Evolutionary conservation across 2,888 invertebrate species (phyloP).

Genomic region (Phrixothrix hirtus): DNA sequence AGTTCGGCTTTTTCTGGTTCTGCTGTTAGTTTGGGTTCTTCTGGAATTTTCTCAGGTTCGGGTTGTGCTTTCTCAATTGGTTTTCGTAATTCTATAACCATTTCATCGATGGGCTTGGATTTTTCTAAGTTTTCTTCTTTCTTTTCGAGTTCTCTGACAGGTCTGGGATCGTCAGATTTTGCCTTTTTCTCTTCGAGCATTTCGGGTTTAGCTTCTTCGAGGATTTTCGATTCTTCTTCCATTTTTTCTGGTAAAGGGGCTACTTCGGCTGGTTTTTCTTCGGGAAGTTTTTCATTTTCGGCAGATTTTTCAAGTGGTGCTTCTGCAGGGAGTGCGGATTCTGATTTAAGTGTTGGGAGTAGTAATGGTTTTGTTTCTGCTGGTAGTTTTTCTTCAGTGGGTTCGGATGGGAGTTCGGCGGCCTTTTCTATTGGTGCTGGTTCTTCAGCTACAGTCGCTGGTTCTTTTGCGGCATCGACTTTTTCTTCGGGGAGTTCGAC

Average conservation of each 20-base stretch:
- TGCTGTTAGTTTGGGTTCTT: slow-evolving; percentile 10
- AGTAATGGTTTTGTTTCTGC: slow-evolving; percentile 24
- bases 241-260: slow-evolving; percentile 30
- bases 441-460: slow-evolving; percentile 54
- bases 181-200: slow-evolving; percentile 36
- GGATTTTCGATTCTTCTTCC: slow-evolving; percentile 38
- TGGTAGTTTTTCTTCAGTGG: slow-evolving; percentile 30
- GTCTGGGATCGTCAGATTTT: slow-evolving; percentile 30
- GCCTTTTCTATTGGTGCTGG: slow-evolving; percentile 19
- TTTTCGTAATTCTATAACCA: no score
- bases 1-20: slow-evolving; percentile 10
- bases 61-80: slow-evolving; percentile 12
- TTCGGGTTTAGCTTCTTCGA: slow-evolving; percentile 33
- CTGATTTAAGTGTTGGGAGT: slow-evolving; percentile 3
- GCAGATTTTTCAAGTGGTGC: slow-evolving; percentile 24
- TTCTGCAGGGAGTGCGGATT: slow-evolving; percentile 18
- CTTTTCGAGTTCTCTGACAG: slow-evolving; percentile 1
- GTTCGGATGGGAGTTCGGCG: slow-evolving; percentile 33
- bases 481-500: slow-evolving; percentile 5
- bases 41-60: slow-evolving; percentile 13
- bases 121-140: slow-evolving; percentile 29
- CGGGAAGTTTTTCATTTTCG: slow-evolving; percentile 32
- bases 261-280: slow-evolving; percentile 25
- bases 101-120: slow-evolving; percentile 20
- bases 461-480: slow-evolving; percentile 10